Evolutionary conservation across 2,797 vertebrate genomes (phyloP).

Genomic region (Gymnoscopelus braueri): DNA sequence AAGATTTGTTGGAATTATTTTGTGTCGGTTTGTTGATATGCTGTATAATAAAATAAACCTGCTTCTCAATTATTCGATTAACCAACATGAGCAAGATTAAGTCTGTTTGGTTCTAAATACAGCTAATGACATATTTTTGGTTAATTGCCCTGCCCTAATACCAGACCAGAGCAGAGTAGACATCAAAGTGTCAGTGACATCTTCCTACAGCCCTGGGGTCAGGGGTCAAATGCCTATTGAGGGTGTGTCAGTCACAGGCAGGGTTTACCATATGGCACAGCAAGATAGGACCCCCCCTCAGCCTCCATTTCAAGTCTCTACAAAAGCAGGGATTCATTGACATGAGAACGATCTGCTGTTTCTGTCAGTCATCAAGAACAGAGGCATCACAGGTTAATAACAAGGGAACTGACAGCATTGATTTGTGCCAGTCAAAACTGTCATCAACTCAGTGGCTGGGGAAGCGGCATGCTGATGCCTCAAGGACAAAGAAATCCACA

Average conservation of each 20-base stretch:
- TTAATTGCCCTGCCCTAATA: too few species aligned
- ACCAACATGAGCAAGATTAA: too few species aligned
- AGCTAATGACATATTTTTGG: too few species aligned
- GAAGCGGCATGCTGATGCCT: slow-evolving; percentile 1
- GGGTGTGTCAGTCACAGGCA: slow-evolving; percentile 39
- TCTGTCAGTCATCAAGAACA: neutral
- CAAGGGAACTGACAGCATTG: slow-evolving; percentile 23
- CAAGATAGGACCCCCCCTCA: neutral
- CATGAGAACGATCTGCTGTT: slow-evolving; percentile 15
- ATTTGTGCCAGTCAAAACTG: slow-evolving; percentile 49
- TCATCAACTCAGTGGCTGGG: slow-evolving; percentile 14
- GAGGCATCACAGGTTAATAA: slow-evolving; percentile 1
- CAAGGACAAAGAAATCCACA: slow-evolving; percentile 27
- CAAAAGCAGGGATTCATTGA: neutral
- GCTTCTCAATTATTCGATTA: too few species aligned
- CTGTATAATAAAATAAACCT: too few species aligned
- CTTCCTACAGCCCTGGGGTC: slow-evolving; percentile 39
- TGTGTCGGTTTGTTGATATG: too few species aligned
- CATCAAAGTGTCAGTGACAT: slow-evolving; percentile 25
- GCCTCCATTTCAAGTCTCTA: slow-evolving; percentile 4
- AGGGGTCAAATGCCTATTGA: slow-evolving; percentile 48
- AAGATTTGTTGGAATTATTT: too few species aligned
- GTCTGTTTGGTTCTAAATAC: too few species aligned
- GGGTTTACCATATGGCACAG: slow-evolving; percentile 26
- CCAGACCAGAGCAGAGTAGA: slow-evolving; percentile 22